Conservation (phyloP, 2,113 vertebrate genomes). For the Toxotes jaculatrix region DNA sequence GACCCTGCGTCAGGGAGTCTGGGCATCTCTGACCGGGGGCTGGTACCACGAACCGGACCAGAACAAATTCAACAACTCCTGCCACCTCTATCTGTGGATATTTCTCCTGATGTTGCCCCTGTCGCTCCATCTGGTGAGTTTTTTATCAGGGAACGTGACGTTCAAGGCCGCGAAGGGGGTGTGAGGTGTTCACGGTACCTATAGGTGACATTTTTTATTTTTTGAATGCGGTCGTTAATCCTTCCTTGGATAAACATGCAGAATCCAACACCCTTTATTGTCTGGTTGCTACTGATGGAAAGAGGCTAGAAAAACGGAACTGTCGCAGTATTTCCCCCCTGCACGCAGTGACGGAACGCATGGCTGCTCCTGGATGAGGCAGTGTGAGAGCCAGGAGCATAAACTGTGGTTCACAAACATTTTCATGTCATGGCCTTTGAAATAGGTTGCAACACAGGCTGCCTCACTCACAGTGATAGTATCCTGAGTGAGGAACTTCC, state of each 20-base stretch:
- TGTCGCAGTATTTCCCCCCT: conserved; percentile 82
- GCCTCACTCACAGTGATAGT: conserved; percentile 1
- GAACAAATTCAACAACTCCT: conserved; percentile 96
- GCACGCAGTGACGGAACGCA: conserved; percentile 72
- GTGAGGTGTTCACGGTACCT: conserved; percentile 24
- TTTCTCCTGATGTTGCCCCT: conserved; percentile 93
- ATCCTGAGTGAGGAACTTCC: neutral
- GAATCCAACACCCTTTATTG: conserved; percentile 10
- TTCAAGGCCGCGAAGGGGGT: conserved; percentile 68
- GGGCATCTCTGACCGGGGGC: conserved; percentile 95
- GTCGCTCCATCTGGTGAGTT: conserved; percentile 94
- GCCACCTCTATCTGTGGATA: conserved; percentile 96
- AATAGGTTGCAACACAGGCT: conserved; percentile 15
- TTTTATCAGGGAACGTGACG: conserved; percentile 41
- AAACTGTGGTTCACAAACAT: conserved; percentile 20
- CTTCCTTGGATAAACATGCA: conserved; percentile 4
- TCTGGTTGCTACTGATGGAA: conserved; percentile 23
- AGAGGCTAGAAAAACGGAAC: conserved; percentile 28
- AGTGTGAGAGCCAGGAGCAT: conserved; percentile 25
- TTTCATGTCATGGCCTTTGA: conserved; percentile 32
- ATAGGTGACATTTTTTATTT: neutral
- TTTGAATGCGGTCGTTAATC: conserved; percentile 9
- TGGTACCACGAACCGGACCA: conserved; percentile 98
- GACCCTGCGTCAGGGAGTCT: conserved; percentile 94
- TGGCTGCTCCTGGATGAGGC: conserved; percentile 70